Percentiles rank a stretch among this genome's conserved stretches.
Evolutionary conservation across 2,888 invertebrate species (phyloP).

Genomic region (Adelphocoris suturalis): DNA sequence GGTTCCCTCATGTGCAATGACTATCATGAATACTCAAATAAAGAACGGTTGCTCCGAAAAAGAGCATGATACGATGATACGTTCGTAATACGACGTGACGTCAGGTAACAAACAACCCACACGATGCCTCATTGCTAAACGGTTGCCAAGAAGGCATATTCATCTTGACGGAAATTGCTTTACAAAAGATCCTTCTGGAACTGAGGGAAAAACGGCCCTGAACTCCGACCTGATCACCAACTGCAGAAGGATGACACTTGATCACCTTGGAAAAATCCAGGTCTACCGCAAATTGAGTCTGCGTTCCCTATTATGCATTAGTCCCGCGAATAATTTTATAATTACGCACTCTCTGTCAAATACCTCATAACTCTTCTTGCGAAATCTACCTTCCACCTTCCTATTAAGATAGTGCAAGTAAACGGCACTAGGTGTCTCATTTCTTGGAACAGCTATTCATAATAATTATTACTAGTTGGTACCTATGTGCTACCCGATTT

Average conservation of each 20-base stretch:
- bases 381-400: neutral
- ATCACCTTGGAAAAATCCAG: slow-evolving; percentile 29
- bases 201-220: neutral
- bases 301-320: neutral
- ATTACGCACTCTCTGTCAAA: neutral
- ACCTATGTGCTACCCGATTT: too few species aligned
- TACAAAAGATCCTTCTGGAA: neutral
- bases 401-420: neutral
- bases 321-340: slow-evolving; percentile 8
- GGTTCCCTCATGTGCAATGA: too few species aligned
- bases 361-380: slow-evolving; percentile 7
- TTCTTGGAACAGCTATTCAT: neutral
- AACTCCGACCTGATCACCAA: slow-evolving; percentile 42
- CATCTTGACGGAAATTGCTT: slow-evolving; percentile 4
- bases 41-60: too few species aligned
- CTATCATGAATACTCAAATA: too few species aligned
- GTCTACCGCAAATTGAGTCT: neutral
- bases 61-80: too few species aligned
- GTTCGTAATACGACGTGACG: too few species aligned
- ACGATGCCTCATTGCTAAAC: neutral
- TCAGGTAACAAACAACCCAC: neutral
- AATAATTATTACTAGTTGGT: too few species aligned
- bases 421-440: neutral
- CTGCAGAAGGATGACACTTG: slow-evolving; percentile 4
- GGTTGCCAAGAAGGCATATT: slow-evolving; percentile 9